Evolutionary conservation across 2,797 vertebrate genomes (phyloP), one percentile per base, ranked within the genome.

Genomic region (Malurus splendens): DNA sequence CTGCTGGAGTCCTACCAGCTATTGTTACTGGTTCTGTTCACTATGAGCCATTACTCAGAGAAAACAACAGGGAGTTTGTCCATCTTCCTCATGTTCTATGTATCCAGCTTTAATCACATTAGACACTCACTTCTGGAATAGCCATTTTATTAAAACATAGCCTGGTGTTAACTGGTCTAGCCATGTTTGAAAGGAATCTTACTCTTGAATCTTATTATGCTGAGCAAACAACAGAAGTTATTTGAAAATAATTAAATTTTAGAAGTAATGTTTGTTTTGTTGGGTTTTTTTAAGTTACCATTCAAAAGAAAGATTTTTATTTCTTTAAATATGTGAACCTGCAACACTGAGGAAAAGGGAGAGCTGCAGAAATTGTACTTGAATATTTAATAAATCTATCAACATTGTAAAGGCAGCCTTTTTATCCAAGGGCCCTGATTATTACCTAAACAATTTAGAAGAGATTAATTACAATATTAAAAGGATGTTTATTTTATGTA

Each of bases 341-440:
- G 96, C 92, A 97, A 95, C 96, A 96, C 95, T 89, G 77, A 91
- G 52, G 92, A 94, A 91, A 93, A 90, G 72, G 81, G 66, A 96
- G 92, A 96, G 96, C 96, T 97, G 94, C 95, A 93, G 95, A 96
- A 96, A 77, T 54, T 23, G 23, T 70, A 25, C 33, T 82, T 82
- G 39, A 80, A 23, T 57, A 38, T 83, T 56, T 74, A 14, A 7
- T 66, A 50, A 92, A 88, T 42, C n/a, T 28, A 51, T 48, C 41
- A 77, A 27, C 13, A 13, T 71, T 80, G 42, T 83, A 66, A 90
- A 76, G 67, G 45, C 33, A 74, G 12, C 56, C 41, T 62, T 82
- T 77, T 85, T 60, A 74, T 36, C 38, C 13, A 45, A 20, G 30
- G 48, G n/a, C n/a, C 39, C 11, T 39, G 33, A 33, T 55, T 52